Conservation (phyloP, 2,888 invertebrate genomes). For the Eledona agricola region DNA sequence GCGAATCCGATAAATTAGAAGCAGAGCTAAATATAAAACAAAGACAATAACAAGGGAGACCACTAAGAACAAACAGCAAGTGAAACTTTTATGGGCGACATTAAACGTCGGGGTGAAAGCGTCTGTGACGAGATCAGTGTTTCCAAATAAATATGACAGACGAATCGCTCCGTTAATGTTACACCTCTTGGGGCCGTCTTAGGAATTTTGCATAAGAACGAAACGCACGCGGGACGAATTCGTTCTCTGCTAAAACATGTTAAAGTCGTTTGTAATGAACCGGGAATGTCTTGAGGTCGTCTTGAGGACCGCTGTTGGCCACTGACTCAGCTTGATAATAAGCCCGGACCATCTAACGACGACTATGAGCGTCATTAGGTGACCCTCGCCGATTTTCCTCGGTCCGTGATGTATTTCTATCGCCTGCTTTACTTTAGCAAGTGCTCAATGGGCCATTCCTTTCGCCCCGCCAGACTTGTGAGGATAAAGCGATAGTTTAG, state of each 20-base stretch:
- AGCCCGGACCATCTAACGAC: conserved; percentile 53
- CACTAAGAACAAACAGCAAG: conserved; percentile 45
- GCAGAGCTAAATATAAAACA: conserved; percentile 33
- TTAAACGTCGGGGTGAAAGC: conserved; percentile 46
- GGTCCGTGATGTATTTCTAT: conserved; percentile 55
- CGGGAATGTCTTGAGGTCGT: no score
- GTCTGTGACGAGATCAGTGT: conserved; percentile 40
- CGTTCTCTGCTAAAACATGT: no score
- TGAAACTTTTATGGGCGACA: conserved; percentile 45
- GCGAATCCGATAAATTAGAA: conserved; percentile 31
- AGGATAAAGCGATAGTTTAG: conserved; percentile 48
- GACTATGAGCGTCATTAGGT: conserved; percentile 60
- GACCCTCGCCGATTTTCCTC: conserved; percentile 52
- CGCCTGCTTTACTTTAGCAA: conserved; percentile 53
- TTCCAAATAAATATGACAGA: conserved; percentile 29
- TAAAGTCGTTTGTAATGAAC: no score
- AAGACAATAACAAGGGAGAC: conserved; percentile 41
- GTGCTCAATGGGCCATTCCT: conserved; percentile 62
- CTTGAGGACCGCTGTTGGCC: conserved; percentile 8
- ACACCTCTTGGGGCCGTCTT: no score
- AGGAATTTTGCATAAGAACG: no score
- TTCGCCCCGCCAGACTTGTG: conserved; percentile 56
- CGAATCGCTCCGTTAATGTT: no score
- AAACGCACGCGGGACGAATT: no score
- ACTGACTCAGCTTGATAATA: conserved; percentile 49